A percentile compares a stretch with the other conserved stretches of the same genome.
phyloP scores from a whole-genome alignment of 2,113 vertebrate genomes.

The Bubalus kerabau region DNA sequence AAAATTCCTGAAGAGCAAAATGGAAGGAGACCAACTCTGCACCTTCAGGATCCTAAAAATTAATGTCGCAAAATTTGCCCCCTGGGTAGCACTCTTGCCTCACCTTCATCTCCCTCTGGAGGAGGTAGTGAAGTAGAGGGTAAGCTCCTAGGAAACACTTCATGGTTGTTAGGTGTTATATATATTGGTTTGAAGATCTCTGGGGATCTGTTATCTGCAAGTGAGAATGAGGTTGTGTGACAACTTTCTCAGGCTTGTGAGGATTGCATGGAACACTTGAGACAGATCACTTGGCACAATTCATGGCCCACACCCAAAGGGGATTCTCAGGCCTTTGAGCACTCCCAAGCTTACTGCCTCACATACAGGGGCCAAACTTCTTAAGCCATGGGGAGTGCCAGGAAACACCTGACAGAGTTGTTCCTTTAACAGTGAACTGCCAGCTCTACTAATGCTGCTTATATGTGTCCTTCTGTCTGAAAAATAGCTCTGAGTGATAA shows the following conservation, averaged over 20 bases:
- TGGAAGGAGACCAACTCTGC: no score
- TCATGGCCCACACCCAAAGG: not conserved
- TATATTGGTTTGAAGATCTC: not conserved
- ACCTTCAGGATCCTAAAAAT: not conserved
- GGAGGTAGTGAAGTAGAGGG: rapidly evolving
- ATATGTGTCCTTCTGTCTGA: not conserved
- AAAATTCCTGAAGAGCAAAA: not conserved
- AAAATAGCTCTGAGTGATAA: conserved; percentile 19
- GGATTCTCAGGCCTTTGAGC: not conserved
- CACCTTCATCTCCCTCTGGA: no score
- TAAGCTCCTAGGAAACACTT: not conserved
- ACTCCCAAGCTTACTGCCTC: not conserved
- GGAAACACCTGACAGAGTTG: not conserved
- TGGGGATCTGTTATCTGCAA: not conserved
- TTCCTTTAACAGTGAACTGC: not conserved
- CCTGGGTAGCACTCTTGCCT: not conserved
- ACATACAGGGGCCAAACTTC: not conserved
- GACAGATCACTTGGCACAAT: not conserved
- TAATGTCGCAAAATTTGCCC: not conserved
- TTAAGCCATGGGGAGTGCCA: not conserved
- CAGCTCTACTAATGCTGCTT: not conserved
- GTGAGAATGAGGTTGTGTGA: not conserved
- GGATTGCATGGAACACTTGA: not conserved
- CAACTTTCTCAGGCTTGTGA: not conserved
- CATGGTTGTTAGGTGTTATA: not conserved